A percentile compares a stretch with the other conserved stretches of the same genome.
phyloP scores from a whole-genome alignment of 2,797 vertebrate species.

The Ambastaia sidthimunki region DNA sequence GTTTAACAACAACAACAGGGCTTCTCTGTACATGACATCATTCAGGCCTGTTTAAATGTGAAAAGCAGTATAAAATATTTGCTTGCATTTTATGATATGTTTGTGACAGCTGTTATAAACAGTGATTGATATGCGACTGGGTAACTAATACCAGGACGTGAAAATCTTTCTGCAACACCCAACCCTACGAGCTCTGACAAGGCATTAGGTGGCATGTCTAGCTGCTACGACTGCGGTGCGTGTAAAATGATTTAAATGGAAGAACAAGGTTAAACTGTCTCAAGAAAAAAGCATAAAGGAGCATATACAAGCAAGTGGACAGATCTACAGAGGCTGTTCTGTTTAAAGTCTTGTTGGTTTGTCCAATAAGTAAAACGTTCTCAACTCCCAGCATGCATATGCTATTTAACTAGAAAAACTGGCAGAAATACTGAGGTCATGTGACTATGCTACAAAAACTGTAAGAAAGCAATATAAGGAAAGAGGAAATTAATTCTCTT shows the following conservation, averaged over 20 bases:
- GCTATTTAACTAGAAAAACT: not conserved
- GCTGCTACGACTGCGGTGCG: conserved; percentile 28
- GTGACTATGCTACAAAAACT: conserved; percentile 22
- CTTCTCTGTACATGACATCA: not conserved
- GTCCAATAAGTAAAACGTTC: not conserved
- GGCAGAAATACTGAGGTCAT: conserved; percentile 14
- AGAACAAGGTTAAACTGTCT: conserved; percentile 10
- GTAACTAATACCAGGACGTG: not conserved
- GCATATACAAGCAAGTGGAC: not conserved
- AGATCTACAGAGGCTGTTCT: not conserved
- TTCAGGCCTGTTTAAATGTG: not conserved
- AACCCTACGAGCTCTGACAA: conserved; percentile 19
- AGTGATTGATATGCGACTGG: not conserved
- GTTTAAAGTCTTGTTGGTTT: not conserved
- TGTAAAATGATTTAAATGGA: conserved; percentile 28
- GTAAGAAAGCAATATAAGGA: not conserved
- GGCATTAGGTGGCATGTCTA: conserved; percentile 24
- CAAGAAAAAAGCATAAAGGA: not conserved
- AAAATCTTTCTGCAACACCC: conserved; percentile 8
- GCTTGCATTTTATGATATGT: not conserved
- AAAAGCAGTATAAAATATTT: not conserved
- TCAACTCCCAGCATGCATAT: conserved; percentile 15
- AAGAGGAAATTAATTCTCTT: not conserved
- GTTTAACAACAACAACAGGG: not conserved
- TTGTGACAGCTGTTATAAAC: conserved; percentile 21